Evolutionary conservation across 2,797 vertebrate species (phyloP), one percentile per base, ranked within the genome.

Genomic region (Pitangus sulphuratus): DNA sequence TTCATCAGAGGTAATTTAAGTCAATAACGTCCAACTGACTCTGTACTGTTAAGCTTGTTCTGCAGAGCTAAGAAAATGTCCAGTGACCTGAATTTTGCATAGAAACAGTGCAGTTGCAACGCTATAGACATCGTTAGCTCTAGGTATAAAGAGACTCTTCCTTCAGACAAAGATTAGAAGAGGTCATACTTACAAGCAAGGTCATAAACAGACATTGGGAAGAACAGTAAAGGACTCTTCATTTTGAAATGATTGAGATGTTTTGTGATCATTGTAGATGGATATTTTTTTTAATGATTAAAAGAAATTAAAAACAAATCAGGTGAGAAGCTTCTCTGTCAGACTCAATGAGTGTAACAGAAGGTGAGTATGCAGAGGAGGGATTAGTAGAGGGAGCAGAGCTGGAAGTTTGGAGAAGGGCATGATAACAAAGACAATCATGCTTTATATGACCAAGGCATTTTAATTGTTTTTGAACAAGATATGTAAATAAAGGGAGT

Each of bases 1-100:
- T 94, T 95, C 64, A 89, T 93, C 77, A 80, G 65, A 80, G 60
- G 20, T 24, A 93, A 89, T 89, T 89, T 81, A 80, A 90, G 62
- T 60, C 66, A 77, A 84, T 95, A 93, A 77, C 30, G 24, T 76
- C 62, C 47, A 68, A 15, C 62, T 91, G 76, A 91, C n/a, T 31
- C 33, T 69, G 58, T 35, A 74, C 50, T 39, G 40, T 56, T 82
- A 84, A 82, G 62, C 86, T 42, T 74, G 37, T 28, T 74, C 48
- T 83, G 40, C 33, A 70, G 60, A 74, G 35, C 50, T 81, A 68
- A 57, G 69, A 81, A 83, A 84, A 84, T 44, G 60, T 25, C 48
- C 75, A 77, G 50, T 56, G 66, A 79, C 44, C 74, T 56, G 47
- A 79, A 66, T 69, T 62, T 75, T 86, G 25, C 54, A 19, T 15